These are phyloP conservation scores for Piaya cayana DNA, from an alignment of 2,113 vertebrate genomes.

Conservation along the genomic window DNA sequence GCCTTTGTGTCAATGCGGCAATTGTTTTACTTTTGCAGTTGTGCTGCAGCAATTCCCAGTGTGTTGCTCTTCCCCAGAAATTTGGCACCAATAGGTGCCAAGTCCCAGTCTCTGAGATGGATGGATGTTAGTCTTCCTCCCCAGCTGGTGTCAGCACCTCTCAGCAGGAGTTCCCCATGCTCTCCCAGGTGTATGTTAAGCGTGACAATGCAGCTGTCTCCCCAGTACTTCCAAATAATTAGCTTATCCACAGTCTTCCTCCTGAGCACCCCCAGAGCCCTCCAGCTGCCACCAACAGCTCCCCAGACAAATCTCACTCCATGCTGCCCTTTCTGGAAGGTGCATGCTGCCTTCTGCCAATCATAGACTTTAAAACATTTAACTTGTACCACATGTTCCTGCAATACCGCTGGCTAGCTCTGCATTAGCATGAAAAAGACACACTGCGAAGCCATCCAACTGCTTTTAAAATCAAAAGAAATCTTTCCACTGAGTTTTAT, in stretches of 20 bases:
- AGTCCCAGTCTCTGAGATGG: slow-evolving; percentile 2
- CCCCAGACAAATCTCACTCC: not conserved
- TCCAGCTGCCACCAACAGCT: fast-evolving
- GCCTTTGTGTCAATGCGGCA: not conserved
- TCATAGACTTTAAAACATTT: not conserved
- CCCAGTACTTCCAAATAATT: not conserved
- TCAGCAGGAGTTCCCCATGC: not conserved
- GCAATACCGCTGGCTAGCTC: not conserved
- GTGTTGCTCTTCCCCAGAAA: slow-evolving; percentile 40
- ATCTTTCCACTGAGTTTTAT: slow-evolving; percentile 9
- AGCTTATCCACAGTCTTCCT: not conserved
- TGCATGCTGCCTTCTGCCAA: not conserved
- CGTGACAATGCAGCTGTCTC: not conserved
- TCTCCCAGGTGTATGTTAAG: not conserved
- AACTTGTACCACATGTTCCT: not conserved
- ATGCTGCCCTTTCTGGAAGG: not conserved
- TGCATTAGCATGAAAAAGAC: not conserved
- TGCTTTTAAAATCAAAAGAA: not conserved
- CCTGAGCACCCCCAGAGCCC: not conserved
- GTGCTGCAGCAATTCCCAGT: not conserved
- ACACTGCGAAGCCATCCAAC: not conserved
- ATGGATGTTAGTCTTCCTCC: not conserved
- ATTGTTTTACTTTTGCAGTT: slow-evolving; percentile 51
- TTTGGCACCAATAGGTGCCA: not conserved
- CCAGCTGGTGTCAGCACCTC: not conserved